A percentile compares a stretch with the other conserved stretches of the same genome.
Evolutionary conservation across 2,797 vertebrate genomes (phyloP).

Genomic region (Bufotes viridis): DNA sequence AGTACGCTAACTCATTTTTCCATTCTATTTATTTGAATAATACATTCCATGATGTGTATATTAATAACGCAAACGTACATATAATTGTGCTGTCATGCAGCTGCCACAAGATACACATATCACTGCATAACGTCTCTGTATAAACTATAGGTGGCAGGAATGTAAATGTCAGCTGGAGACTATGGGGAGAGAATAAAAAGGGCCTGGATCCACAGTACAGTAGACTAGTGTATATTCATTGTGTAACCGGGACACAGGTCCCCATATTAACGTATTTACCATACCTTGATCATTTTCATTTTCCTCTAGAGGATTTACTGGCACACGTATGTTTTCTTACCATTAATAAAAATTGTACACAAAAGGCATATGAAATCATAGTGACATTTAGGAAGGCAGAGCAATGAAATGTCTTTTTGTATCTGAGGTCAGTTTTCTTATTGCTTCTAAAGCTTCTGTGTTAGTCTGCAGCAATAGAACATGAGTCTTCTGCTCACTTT

Average conservation of each 20-base stretch:
- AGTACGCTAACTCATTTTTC: neutral
- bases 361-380: constrained; percentile 21
- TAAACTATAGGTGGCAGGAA: constrained; percentile 27
- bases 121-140: constrained; percentile 22
- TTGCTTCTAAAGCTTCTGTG: constrained; percentile 35
- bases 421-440: constrained; percentile 39
- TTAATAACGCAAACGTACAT: constrained; percentile 4
- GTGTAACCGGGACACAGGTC: neutral
- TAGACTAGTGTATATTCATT: constrained; percentile 23
- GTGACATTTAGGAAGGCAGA: constrained; percentile 39
- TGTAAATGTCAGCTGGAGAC: constrained; percentile 28
- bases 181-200: constrained; percentile 5
- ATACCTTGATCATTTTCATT: constrained; percentile 24
- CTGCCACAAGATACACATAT: constrained; percentile 6
- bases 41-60: constrained; percentile 14
- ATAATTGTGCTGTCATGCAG: neutral
- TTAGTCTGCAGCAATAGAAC: neutral
- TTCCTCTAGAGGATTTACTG: constrained; percentile 30
- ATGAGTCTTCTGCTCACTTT: neutral
- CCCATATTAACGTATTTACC: constrained; percentile 44
- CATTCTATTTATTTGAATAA: constrained; percentile 8
- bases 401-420: constrained; percentile 40
- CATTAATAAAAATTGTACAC: constrained; percentile 44
- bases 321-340: constrained; percentile 39
- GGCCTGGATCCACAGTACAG: constrained; percentile 5